Evolutionary conservation across 2,888 invertebrate species (phyloP).

Genomic region (Nineta flava): DNA sequence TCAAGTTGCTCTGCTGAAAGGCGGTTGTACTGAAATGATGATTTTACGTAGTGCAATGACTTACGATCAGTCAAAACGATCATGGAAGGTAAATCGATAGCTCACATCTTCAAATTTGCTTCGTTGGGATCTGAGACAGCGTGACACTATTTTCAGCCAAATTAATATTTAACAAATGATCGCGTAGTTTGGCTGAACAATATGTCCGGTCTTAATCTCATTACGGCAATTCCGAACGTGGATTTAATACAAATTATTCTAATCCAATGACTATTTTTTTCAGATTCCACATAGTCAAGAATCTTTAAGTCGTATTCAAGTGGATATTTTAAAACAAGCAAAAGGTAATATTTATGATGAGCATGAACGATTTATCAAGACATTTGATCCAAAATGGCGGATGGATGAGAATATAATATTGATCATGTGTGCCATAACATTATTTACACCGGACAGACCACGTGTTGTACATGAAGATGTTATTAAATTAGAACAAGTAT

Average conservation of each 20-base stretch:
- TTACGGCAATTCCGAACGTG: neutral
- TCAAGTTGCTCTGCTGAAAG: conserved; percentile 74
- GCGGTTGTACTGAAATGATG: conserved; percentile 94
- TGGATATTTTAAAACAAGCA: conserved; percentile 80
- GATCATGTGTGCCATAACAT: conserved; percentile 75
- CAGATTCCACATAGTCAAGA: conserved; percentile 67
- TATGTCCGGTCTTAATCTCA: too few relatives aligned
- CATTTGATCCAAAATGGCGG: conserved; percentile 74
- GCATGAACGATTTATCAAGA: conserved; percentile 68
- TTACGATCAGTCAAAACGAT: conserved; percentile 75
- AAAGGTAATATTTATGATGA: conserved; percentile 80
- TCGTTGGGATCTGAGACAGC: too few relatives aligned
- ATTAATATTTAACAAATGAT: too few relatives aligned
- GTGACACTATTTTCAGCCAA: too few relatives aligned
- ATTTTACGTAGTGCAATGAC: conserved; percentile 83
- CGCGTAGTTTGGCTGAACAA: too few relatives aligned
- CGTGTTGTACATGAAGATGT: conserved; percentile 71
- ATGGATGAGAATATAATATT: conserved; percentile 80
- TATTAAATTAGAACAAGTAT: conserved; percentile 69
- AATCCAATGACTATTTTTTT: conserved; percentile 8
- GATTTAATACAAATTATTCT: neutral
- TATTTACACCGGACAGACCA: conserved; percentile 73
- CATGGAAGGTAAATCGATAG: conserved; percentile 66
- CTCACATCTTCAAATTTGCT: too few relatives aligned
- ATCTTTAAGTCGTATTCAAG: conserved; percentile 61